Conservation (phyloP, 2,888 invertebrate genomes). For the Chrysotoxum bicinctum region DNA sequence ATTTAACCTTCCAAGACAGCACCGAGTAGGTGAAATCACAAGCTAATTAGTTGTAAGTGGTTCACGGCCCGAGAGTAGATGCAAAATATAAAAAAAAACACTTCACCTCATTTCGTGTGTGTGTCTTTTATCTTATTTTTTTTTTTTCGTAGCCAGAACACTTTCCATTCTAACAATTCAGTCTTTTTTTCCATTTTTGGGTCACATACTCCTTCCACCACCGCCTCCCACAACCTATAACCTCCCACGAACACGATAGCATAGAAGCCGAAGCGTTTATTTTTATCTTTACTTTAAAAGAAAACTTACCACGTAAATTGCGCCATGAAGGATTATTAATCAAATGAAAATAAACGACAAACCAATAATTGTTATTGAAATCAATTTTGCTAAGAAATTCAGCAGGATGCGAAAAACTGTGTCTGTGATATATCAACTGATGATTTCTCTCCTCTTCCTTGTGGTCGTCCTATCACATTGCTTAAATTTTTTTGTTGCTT, state of each 20-base stretch:
- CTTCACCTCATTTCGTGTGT: constrained; percentile 50
- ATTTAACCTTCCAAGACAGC: constrained; percentile 44
- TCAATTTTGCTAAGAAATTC: constrained; percentile 35
- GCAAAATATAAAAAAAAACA: background rate
- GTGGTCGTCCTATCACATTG: constrained; percentile 55
- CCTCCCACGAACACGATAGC: background rate
- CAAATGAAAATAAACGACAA: constrained; percentile 34
- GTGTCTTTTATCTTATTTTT: background rate
- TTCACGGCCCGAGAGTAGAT: constrained; percentile 16
- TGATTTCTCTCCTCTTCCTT: constrained; percentile 54
- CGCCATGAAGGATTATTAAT: constrained; percentile 53
- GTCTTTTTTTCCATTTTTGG: constrained; percentile 35
- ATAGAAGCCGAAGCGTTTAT: background rate
- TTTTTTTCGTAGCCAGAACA: background rate
- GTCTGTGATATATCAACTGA: constrained; percentile 53
- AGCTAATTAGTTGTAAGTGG: constrained; percentile 57
- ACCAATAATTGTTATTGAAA: constrained; percentile 37
- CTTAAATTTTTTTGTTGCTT: constrained; percentile 21
- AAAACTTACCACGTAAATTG: constrained; percentile 67
- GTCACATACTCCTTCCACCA: background rate
- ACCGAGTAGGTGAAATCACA: constrained; percentile 17
- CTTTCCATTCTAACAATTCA: constrained; percentile 8
- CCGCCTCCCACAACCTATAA: background rate
- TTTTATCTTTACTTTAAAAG: background rate
- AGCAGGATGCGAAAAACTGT: constrained; percentile 42